Conservation (phyloP, 2,113 vertebrate species). For the Larimichthys polyactis region DNA sequence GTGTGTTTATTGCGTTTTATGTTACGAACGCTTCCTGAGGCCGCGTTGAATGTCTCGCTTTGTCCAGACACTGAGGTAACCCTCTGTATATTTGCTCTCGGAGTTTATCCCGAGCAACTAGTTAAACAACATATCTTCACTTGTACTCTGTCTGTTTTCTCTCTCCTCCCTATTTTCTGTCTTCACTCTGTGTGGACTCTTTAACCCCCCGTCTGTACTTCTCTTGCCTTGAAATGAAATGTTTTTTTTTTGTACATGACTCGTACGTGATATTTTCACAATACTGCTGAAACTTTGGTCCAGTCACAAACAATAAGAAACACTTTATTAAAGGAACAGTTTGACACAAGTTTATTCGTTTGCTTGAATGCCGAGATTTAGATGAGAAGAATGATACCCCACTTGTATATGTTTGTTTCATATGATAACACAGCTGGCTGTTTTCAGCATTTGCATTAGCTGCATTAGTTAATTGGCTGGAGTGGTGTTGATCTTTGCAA, state of each 20-base stretch:
- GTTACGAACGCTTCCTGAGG: conserved; percentile 12
- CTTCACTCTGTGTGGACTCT: conserved; percentile 47
- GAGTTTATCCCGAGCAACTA: conserved; percentile 64
- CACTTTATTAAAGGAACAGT: neutral
- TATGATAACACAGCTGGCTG: neutral
- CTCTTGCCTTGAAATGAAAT: neutral
- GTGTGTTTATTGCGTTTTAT: neutral
- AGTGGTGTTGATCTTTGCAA: neutral
- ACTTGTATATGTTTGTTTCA: neutral
- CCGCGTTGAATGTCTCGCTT: conserved; percentile 10
- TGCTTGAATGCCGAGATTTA: too few species aligned
- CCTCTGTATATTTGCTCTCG: conserved; percentile 37
- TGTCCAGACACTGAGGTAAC: conserved; percentile 45
- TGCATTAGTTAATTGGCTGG: too few species aligned
- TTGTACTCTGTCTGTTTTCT: conserved; percentile 31
- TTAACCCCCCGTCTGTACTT: neutral
- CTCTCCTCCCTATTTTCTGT: conserved; percentile 23
- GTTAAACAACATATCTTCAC: conserved; percentile 73
- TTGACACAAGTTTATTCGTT: neutral
- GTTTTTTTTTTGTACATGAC: too few species aligned
- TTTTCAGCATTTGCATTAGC: too few species aligned
- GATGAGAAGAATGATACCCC: too few species aligned
- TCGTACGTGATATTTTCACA: neutral
- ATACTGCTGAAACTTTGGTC: too few species aligned
- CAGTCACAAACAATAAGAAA: neutral